A percentile compares a stretch with the other conserved stretches of the same genome.
Conservation (phyloP, 1,140 invertebrate species). For the Sarcophaga peregrina region DNA sequence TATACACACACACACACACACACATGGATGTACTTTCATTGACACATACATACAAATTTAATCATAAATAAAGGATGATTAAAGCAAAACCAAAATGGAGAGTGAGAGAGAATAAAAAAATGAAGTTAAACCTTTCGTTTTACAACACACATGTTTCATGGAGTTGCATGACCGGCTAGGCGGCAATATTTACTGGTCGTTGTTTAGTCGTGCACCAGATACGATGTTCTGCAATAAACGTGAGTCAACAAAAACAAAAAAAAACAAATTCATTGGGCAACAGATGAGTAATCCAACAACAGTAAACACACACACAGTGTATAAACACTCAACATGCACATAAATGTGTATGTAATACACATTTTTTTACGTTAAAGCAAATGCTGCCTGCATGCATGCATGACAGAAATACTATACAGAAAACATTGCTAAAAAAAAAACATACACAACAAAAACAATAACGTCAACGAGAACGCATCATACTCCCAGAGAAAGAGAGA, state of each 20-base stretch:
- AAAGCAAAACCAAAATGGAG: neutral
- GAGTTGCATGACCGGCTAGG: constrained; percentile 23
- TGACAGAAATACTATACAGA: neutral
- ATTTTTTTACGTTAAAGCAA: neutral
- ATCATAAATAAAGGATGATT: constrained; percentile 9
- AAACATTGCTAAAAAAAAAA: neutral
- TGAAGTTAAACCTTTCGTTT: neutral
- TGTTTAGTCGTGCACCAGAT: constrained; percentile 36
- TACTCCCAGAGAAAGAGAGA: no score
- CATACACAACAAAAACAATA: constrained; percentile 11
- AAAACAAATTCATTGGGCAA: constrained; percentile 19
- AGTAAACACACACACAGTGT: neutral
- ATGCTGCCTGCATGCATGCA: constrained; percentile 19
- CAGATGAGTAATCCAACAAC: constrained; percentile 36
- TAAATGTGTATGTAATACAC: neutral
- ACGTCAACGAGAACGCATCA: neutral
- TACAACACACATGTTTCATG: neutral
- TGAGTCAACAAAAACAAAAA: no score
- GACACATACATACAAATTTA: neutral
- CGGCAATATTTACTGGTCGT: neutral
- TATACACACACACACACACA: neutral
- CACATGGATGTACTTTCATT: neutral
- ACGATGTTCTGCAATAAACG: neutral
- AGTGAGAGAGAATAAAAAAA: neutral
- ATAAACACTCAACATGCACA: neutral